Evolutionary conservation across 2,797 vertebrate species (phyloP).

Genomic region (Coluber constrictor): DNA sequence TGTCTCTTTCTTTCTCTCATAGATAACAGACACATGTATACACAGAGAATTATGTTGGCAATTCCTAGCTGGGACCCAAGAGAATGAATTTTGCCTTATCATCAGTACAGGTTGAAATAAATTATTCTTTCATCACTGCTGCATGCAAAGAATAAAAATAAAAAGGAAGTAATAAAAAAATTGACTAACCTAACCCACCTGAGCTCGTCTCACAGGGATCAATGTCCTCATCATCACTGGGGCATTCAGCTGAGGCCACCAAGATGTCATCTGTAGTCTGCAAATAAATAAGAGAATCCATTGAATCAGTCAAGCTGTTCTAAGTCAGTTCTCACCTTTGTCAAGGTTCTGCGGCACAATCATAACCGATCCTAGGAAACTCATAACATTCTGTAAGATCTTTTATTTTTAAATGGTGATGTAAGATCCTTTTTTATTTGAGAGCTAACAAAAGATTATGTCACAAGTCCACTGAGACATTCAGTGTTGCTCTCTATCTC

Average conservation of each 20-base stretch:
- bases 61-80: not conserved
- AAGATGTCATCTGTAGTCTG: slow-evolving; percentile 92
- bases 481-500: not conserved
- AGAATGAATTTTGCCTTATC: not conserved
- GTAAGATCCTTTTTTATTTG: slow-evolving; percentile 8
- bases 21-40: not conserved
- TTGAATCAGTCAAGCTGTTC: slow-evolving; percentile 30
- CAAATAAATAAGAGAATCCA: slow-evolving; percentile 61
- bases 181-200: slow-evolving; percentile 99
- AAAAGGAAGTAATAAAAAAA: slow-evolving; percentile 91
- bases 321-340: not conserved
- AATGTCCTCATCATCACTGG: slow-evolving; percentile 97
- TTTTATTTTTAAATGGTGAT: slow-evolving; percentile 15
- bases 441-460: slow-evolving; percentile 21
- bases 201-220: slow-evolving; percentile 99
- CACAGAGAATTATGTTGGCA: too few species aligned
- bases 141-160: slow-evolving; percentile 74
- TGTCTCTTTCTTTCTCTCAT: not conserved
- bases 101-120: not conserved
- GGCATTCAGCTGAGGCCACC: slow-evolving; percentile 97
- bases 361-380: not conserved
- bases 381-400: not conserved
- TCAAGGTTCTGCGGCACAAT: not conserved
- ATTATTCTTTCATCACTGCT: not conserved
- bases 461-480: slow-evolving; percentile 13